phyloP scores from a whole-genome alignment of 2,797 vertebrate species.

The Cottoperca gobio region DNA sequence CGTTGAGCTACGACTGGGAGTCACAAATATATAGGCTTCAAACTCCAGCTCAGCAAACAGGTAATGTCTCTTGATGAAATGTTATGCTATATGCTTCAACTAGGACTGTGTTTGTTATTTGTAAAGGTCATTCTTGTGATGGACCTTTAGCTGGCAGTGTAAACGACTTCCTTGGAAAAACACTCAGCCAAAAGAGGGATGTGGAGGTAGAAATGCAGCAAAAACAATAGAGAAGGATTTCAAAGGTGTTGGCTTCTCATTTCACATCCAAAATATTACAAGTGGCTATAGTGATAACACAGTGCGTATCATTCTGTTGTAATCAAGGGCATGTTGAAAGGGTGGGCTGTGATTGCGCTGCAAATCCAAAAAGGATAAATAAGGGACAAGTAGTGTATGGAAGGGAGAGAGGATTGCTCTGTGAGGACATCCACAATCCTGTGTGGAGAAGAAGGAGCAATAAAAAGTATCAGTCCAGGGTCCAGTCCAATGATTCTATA shows the following conservation, averaged over 20 bases:
- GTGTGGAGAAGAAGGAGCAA: background rate
- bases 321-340: background rate
- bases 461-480: background rate
- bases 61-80: slow-evolving; percentile 68
- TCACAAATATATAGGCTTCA: slow-evolving; percentile 55
- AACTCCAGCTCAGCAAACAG: slow-evolving; percentile 69
- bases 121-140: slow-evolving; percentile 14
- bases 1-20: slow-evolving; percentile 52
- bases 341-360: slow-evolving; percentile 3
- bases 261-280: background rate
- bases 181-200: background rate
- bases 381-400: slow-evolving; percentile 3
- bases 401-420: background rate
- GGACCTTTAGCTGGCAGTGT: background rate
- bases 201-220: background rate
- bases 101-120: slow-evolving; percentile 22
- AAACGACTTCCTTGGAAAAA: background rate
- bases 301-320: slow-evolving; percentile 7
- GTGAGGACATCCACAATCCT: background rate
- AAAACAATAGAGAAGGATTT: background rate
- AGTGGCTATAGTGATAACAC: background rate
- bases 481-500: background rate
- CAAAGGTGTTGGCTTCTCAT: background rate
- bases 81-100: slow-evolving; percentile 3
- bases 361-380: slow-evolving; percentile 15